Evolutionary conservation across 2,113 vertebrate genomes (phyloP).

Genomic region (Petaurus breviceps): DNA sequence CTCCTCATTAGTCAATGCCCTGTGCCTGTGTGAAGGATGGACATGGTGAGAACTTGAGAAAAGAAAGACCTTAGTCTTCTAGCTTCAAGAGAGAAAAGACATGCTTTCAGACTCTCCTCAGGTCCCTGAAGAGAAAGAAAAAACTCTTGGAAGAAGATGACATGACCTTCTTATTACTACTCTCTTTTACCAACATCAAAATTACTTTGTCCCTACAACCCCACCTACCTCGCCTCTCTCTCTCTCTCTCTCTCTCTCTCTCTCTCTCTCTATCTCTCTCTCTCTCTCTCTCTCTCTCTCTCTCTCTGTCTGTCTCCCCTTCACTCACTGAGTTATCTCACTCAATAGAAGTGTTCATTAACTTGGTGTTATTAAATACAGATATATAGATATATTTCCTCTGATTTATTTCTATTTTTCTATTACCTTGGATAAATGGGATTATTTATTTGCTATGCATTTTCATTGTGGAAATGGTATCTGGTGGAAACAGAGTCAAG

Average conservation of each 20-base stretch:
- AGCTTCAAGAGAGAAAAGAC: not conserved
- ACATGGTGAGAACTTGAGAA: not conserved
- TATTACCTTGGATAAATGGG: not conserved
- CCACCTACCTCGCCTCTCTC: too few relatives aligned
- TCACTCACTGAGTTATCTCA: not conserved
- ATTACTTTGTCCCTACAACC: not conserved
- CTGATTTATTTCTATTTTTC: not conserved
- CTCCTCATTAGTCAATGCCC: not conserved
- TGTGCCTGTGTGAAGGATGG: not conserved
- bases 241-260: not conserved
- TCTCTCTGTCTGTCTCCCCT: not conserved
- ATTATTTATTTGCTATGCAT: not conserved
- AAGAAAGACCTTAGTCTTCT: not conserved
- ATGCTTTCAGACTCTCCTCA: not conserved
- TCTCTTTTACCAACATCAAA: not conserved
- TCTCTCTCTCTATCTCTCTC: not conserved
- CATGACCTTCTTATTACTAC: not conserved
- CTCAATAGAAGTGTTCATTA: not conserved
- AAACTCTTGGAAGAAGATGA: not conserved
- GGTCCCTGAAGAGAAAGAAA: not conserved
- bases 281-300: not conserved
- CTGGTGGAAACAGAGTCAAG: not conserved
- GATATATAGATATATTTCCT: not conserved
- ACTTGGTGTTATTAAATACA: not conserved
- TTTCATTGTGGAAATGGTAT: not conserved